Conservation (phyloP, 2,888 invertebrate genomes). For the Clostera curtula region DNA sequence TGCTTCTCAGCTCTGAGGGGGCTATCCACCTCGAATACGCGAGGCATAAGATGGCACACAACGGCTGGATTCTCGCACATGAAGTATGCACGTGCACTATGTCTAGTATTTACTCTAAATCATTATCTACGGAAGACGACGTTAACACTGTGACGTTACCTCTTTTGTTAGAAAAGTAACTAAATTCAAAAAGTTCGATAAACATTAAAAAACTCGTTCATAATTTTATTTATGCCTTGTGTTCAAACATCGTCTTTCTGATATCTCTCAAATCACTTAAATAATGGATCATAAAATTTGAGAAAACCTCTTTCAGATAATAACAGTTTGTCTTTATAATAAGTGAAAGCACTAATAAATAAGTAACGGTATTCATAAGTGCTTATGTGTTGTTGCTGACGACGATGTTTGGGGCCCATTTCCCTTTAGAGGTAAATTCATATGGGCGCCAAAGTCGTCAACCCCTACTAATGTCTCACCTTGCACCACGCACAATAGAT, state of each 20-base stretch:
- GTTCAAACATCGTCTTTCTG: too few relatives aligned
- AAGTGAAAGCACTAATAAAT: conserved; percentile 1
- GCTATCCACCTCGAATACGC: conserved; percentile 99
- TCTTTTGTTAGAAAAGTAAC: too few relatives aligned
- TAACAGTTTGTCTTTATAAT: conserved; percentile 5
- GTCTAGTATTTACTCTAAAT: too few relatives aligned
- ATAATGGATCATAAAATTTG: too few relatives aligned
- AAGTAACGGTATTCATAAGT: conserved; percentile 5
- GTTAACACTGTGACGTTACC: too few relatives aligned
- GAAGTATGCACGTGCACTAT: conserved; percentile 69
- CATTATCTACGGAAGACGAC: too few relatives aligned
- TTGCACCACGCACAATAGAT: conserved; percentile 55
- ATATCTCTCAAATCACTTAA: too few relatives aligned
- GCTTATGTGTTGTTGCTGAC: conserved; percentile 11
- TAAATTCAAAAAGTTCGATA: too few relatives aligned
- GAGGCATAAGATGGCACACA: conserved; percentile 96
- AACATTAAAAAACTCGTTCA: too few relatives aligned
- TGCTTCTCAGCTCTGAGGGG: conserved; percentile 96
- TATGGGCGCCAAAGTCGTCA: conserved; percentile 27
- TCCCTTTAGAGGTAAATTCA: conserved; percentile 7
- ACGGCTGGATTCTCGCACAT: conserved; percentile 75
- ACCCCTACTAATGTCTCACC: conserved; percentile 41
- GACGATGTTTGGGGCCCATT: conserved; percentile 6
- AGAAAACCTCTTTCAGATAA: too few relatives aligned
- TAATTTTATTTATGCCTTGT: too few relatives aligned